Evolutionary conservation across 2,888 invertebrate genomes (phyloP), one percentile per base, ranked within the genome.

Genomic region (Hydrotaea cyrtoneurina): DNA sequence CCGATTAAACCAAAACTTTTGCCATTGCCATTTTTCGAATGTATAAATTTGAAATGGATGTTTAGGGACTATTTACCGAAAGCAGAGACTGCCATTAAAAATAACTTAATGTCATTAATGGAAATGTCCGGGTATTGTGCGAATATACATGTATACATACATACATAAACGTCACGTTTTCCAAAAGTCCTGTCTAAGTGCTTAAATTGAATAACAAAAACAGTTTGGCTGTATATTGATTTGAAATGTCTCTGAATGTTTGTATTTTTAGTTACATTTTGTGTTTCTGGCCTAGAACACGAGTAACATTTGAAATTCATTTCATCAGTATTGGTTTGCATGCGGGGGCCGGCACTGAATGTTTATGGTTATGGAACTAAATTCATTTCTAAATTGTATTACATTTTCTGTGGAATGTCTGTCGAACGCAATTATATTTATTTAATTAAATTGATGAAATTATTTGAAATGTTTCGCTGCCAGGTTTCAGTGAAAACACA

Each of bases 61-160:
- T 62, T 62, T 62, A 62, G 62, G 62, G 31, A 62, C 62, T n/a
- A 36, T 62, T 62, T 62, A 15, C 8, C 50, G n/a, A 62, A 0
- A 26, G 59, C 3, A 2, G 15, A 31, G 31, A 26, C 62, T 31
- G 11, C 62, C 62, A 62, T 62, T 62, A 62, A 62, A 31, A 15
- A 31, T 26, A 62, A 62, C 50, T 50, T 50, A 50, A 50, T n/a
- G 50, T 50, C 50, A 50, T 50, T 59, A 59, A 62, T 50, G 50
- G 50, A 15, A 50, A 50, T n/a, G n/a, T 1, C 50, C 26, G 59
- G 13, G 26, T 23, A 59, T 62, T 19, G n/a, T 50, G n/a, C 50
- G n/a, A 43, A 50, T 13, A 5, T n/a, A 50, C 50, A 50, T n/a
- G 2, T 31, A 7, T 31, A 10, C n/a, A 15, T 50, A n/a, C n/a